Evolutionary conservation across 2,113 vertebrate genomes (phyloP).

Genomic region (Equus przewalskii): DNA sequence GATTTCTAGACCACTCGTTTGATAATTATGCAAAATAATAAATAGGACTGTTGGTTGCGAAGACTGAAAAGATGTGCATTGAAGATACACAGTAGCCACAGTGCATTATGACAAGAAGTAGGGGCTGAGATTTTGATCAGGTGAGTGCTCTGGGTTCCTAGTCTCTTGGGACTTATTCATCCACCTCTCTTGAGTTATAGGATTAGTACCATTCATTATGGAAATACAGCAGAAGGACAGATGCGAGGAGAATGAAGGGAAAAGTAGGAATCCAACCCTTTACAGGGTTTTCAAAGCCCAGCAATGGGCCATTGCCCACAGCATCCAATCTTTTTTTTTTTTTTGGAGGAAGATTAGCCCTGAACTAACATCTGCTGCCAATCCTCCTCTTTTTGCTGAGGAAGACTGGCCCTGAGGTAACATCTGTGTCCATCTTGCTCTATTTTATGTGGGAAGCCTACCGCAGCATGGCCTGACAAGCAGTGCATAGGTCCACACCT

Average conservation of each 20-base stretch:
- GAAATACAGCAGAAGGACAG: neutral
- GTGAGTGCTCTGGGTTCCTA: neutral
- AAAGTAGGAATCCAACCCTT: neutral
- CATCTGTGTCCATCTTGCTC: no score
- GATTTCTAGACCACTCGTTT: neutral
- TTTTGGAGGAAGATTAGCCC: no score
- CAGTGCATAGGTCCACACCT: no score
- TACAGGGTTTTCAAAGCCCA: neutral
- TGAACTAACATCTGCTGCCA: no score
- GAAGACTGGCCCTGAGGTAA: no score
- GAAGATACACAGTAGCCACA: neutral
- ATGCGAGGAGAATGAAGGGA: neutral
- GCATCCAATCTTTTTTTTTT: neutral
- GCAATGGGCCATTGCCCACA: rapidly evolving
- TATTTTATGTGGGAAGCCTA: no score
- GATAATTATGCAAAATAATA: neutral
- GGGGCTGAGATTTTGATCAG: neutral
- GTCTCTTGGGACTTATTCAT: neutral
- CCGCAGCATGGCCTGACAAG: no score
- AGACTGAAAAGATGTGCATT: neutral
- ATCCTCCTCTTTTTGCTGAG: no score
- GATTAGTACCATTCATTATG: neutral
- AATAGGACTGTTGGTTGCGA: neutral
- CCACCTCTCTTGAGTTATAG: neutral
- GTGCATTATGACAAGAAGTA: neutral